Base-by-base conservation (phyloP, 1,140 invertebrate genomes). In the Trinorchestia longiramus region DNA sequence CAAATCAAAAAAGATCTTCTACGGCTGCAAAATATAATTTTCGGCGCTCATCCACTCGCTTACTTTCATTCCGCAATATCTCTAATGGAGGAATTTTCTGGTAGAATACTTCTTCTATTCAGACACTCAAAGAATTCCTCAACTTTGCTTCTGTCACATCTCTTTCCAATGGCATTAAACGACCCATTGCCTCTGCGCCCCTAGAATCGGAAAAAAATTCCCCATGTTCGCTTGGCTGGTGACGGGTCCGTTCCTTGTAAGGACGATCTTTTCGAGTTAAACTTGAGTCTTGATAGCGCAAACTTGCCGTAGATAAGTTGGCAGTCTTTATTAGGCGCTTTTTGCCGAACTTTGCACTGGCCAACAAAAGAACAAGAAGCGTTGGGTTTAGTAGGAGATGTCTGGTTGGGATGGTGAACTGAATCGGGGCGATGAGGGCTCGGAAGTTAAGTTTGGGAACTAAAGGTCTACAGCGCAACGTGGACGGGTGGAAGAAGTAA, bases 201-300 rank as follows among this genome's bases (percentile, higher is more conserved):
- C 28, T 11, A 28, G 88, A 41, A 43, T 42, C 41, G 88, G 88
- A 90, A 94, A 94, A 47, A 94, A 94, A 45, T n/a, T 6, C 43
- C 8, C 36, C 8, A 47, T 45, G 92, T 94, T 94, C 43, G 92
- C 92, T 47, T 47, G 43, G 92, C 36, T 94, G 43, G 92, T 94
- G 92, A 94, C 92, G 92, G 44, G 92, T 45, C 44, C 92, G 44
- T 43, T 45, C 92, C 92, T 28, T 94, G 92, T 94, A 40, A 94
- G 44, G 92, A 94, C 92, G 92, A 47, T 94, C 92, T 94, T 94
- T 94, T 94, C 92, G 45, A 94, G 92, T 94, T 94, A 94, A 94
- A 94, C 92, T 94, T 94, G 92, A 77, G 92, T 45, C 92, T 94
- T 94, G 92, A 94, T 94, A 94, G 92, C 92, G 44, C 92, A 94